These are phyloP conservation scores for Drosophila ambigua DNA, from an alignment of 1,140 invertebrate genomes.

Conservation along the genomic window DNA sequence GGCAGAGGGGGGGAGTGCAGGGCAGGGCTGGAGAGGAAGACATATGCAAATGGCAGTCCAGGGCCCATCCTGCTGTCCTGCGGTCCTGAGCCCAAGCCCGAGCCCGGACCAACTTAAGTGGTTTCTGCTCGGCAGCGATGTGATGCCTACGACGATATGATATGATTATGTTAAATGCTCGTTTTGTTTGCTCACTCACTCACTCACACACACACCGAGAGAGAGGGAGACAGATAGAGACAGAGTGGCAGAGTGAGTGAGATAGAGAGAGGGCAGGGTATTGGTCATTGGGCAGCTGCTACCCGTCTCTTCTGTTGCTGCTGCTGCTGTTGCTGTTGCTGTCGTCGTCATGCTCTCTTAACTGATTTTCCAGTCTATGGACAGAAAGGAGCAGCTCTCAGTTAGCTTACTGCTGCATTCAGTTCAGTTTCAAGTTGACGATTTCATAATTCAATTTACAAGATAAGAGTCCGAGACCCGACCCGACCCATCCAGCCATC, in stretches of 20 bases:
- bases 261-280: slow-evolving; percentile 27
- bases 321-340: slow-evolving; percentile 19
- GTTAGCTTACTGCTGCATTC: slow-evolving; percentile 51
- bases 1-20: slow-evolving; percentile 2
- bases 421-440: slow-evolving; percentile 80
- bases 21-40: slow-evolving; percentile 21
- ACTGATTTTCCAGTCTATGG: slow-evolving; percentile 75
- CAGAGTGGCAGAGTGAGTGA: slow-evolving; percentile 8
- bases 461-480: slow-evolving; percentile 63
- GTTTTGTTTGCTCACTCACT: slow-evolving; percentile 73
- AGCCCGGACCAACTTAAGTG: slow-evolving; percentile 71
- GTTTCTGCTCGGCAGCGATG: slow-evolving; percentile 67
- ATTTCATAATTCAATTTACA: slow-evolving; percentile 83
- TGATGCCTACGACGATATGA: slow-evolving; percentile 77
- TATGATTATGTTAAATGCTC: slow-evolving; percentile 82
- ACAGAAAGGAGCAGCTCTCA: slow-evolving; percentile 68
- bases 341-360: slow-evolving; percentile 76
- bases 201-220: slow-evolving; percentile 26
- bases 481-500: slow-evolving; percentile 22
- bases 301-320: slow-evolving; percentile 27
- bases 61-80: slow-evolving; percentile 53
- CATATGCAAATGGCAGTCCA: slow-evolving; percentile 74
- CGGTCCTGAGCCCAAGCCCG: slow-evolving; percentile 7
- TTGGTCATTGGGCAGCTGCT: slow-evolving; percentile 74
- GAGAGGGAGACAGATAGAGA: too few species aligned